These are phyloP conservation scores for Esox lucius DNA, from an alignment of 2,797 vertebrate species.

Conservation along the genomic window DNA sequence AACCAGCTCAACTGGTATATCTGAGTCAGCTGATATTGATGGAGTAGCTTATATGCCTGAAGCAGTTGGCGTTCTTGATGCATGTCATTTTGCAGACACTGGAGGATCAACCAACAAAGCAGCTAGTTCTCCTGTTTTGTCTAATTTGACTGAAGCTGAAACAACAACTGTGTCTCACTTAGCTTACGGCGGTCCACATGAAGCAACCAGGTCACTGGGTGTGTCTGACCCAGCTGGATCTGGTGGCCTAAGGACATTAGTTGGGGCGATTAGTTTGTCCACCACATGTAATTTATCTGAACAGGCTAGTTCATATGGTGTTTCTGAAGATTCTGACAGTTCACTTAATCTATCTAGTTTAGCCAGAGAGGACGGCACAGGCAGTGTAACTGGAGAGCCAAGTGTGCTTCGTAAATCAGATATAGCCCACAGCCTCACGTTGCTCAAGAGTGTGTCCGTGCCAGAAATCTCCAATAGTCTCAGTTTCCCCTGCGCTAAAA, in stretches of 20 bases:
- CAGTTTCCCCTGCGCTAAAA: constrained; percentile 12
- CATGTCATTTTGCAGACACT: neutral
- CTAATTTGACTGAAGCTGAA: neutral
- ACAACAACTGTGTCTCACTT: neutral
- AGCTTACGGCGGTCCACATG: neutral
- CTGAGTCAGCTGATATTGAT: neutral
- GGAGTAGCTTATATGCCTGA: neutral
- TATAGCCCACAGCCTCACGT: constrained; percentile 44
- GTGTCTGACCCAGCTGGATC: neutral
- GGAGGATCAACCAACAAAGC: constrained; percentile 1
- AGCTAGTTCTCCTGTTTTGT: neutral
- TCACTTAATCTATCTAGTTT: neutral
- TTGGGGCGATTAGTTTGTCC: neutral
- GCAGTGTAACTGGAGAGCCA: neutral
- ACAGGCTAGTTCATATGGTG: neutral
- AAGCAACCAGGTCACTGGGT: neutral
- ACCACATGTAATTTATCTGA: neutral
- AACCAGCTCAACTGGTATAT: neutral
- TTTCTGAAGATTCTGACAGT: neutral
- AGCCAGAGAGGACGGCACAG: neutral
- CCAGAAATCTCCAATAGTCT: constrained; percentile 68
- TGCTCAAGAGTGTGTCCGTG: constrained; percentile 87
- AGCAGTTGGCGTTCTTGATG: neutral
- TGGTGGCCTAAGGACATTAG: neutral
- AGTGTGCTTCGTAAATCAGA: neutral